A percentile compares a stretch with the other conserved stretches of the same genome.
phyloP scores from a whole-genome alignment of 2,797 vertebrate genomes.

The Hippocampus kuda region DNA sequence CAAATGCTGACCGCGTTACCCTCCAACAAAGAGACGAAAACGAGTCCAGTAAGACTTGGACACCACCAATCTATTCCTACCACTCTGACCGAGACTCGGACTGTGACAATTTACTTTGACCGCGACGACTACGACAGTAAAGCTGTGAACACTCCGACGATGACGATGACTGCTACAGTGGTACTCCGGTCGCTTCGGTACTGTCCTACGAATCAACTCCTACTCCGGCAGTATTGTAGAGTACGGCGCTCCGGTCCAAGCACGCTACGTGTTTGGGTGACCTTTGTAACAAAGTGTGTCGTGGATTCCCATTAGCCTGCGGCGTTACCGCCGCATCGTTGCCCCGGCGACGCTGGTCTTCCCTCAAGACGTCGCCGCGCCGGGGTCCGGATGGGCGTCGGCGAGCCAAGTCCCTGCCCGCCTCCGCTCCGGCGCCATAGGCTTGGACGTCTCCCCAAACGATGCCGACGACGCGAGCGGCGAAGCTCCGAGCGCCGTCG shows the following conservation, averaged over 20 bases:
- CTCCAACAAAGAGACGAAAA: too few species aligned
- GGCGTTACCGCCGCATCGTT: too few species aligned
- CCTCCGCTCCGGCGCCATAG: conserved; percentile 55
- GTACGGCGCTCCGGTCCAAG: not conserved
- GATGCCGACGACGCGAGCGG: too few species aligned
- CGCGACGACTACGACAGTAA: too few species aligned
- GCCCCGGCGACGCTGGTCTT: conserved; percentile 57
- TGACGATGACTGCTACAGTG: not conserved
- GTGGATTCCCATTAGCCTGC: conserved; percentile 50
- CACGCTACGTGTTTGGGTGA: not conserved
- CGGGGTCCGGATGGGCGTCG: conserved; percentile 57
- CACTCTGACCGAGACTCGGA: too few species aligned
- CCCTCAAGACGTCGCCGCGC: conserved; percentile 59
- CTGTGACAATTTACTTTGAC: not conserved
- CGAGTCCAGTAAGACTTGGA: not conserved
- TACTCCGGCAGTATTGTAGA: not conserved
- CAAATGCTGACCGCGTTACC: not conserved
- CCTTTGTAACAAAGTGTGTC: conserved; percentile 46
- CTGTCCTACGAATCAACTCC: not conserved
- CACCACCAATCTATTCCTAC: not conserved
- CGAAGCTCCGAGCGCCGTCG: too few species aligned
- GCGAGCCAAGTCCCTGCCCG: conserved; percentile 71
- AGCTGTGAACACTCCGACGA: not conserved
- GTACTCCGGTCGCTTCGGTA: not conserved
- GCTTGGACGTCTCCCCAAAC: not conserved